Evolutionary conservation across 2,113 vertebrate genomes (phyloP), one percentile per base, ranked within the genome.

Genomic region (Serilophus lunatus): DNA sequence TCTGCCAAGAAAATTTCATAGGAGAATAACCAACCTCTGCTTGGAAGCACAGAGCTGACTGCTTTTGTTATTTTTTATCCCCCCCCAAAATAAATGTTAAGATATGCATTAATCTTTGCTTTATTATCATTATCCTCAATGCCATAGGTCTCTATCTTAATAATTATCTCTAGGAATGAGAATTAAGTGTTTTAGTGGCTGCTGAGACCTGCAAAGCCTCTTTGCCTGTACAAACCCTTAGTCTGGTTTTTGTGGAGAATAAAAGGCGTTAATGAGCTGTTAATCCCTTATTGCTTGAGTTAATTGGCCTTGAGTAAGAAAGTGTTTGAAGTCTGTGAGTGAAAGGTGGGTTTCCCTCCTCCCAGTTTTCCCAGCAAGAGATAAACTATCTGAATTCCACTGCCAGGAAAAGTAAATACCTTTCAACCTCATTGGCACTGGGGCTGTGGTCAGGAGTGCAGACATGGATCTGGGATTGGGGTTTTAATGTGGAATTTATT

Each of bases 271-370:
- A 95, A 94, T 88, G 82, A 93, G 88, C 76, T 83, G 91, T 72
- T 90, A 94, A 90, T 95, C 82, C 88, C 71, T 94, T 50, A 22
- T 81, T 83, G 59, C 86, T 92, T 53, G 80, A 92, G 59, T 80
- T 95, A 96, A 95, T 94, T 96, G 81, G 83, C 80, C 86, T 91
- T 75, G 83, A 76, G 40, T 59, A 79, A 45, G 83, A 79, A 92
- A 82, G 88, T 26, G 35, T 78, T 57, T 92, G 51, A 81, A 93
- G 64, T 28, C 40, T 49, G 24, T 7, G 49, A 93, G 82, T 82
- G 90, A 92, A 82, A 94, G 63, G 78, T 44, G 2, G 24, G 18
- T 82, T 75, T 40, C 72, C 65, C 53, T 86, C 90, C 85, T 82
- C 25, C 44, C 69, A 35, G 0, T 88, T 88, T 71, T 38, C 36